Base-by-base conservation (phyloP, 2,888 invertebrate genomes). In the Lydus trimaculatus region DNA sequence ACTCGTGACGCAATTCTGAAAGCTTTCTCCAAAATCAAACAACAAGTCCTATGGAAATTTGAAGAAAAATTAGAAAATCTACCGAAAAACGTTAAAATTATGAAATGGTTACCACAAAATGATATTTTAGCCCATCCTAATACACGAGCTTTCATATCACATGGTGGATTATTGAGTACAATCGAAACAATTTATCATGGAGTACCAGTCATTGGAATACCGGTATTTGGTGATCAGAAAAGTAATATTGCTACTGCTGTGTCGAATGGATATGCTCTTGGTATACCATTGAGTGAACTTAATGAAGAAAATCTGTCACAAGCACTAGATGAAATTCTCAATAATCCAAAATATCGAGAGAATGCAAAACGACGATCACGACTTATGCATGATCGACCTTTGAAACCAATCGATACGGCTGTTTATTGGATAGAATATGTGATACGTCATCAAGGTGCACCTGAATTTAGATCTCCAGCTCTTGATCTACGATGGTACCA, bases 21-120 rank as follows among this genome's bases (percentile, higher is more conserved):
- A 67, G 88, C 87, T 1, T 88, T 92, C 63, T 83, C 87, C 1
- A 86, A 85, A 70, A 75, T 91, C 0, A 89, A 90, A 72, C 89
- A 83, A 59, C 81, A 79, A 39, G 84, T 89, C 20, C 75, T 89
- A 4, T 82, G 88, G 77, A 89, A 88, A 79, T 88, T 87, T 84
- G 88, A 89, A 70, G 80, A 80, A 0, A 82, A 82, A 0, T 74
- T 84, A 39, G 76, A 81, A 2, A 79, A 78, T 20, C 77, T 83
- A 72, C 84, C 85, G 1, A 68, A 76, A 15, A 87, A 87, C 72
- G 82, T 89, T 0, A 82, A 82, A 73, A 74, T 85, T 6, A 69
- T 71, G 25, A 83, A 84, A 66, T 87, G 86, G 86, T 31, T 63
- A 43, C 73, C 71, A 9, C 73, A 73, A 68, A 69, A 72, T 33